Evolutionary conservation across 2,888 invertebrate species (phyloP).

Genomic region (Stenotaenia linearis): DNA sequence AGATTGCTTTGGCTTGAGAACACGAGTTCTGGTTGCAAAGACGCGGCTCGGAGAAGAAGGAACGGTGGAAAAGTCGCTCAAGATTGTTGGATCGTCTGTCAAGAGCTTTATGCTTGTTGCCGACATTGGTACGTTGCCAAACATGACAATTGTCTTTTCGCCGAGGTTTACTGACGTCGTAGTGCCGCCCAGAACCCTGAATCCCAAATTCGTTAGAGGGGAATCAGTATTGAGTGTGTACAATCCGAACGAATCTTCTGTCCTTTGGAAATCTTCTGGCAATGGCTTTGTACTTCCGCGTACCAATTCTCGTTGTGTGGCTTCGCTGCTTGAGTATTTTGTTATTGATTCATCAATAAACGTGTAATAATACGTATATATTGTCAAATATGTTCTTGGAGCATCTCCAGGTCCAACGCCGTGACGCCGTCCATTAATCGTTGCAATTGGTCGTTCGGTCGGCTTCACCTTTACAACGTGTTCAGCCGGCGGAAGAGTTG

Average conservation of each 20-base stretch:
- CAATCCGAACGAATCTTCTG: slow-evolving; percentile 35
- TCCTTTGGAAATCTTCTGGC: slow-evolving; percentile 35
- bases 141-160: slow-evolving; percentile 38
- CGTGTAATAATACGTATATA: slow-evolving; percentile 42
- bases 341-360: slow-evolving; percentile 37
- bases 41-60: background rate
- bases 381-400: slow-evolving; percentile 40
- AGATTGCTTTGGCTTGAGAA: background rate
- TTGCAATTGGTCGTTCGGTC: slow-evolving; percentile 5
- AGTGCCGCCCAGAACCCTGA: slow-evolving; percentile 37
- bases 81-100: background rate
- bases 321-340: slow-evolving; percentile 39
- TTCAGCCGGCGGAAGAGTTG: background rate
- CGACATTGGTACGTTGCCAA: slow-evolving; percentile 30
- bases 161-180: slow-evolving; percentile 40
- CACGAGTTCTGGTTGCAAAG: background rate
- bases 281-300: slow-evolving; percentile 39
- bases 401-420: slow-evolving; percentile 27
- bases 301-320: slow-evolving; percentile 41
- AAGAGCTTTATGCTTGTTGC: background rate
- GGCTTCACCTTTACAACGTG: background rate
- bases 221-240: slow-evolving; percentile 38
- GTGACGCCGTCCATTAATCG: background rate
- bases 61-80: background rate
- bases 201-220: slow-evolving; percentile 38